Evolutionary conservation across 2,888 invertebrate species (phyloP), one percentile per base, ranked within the genome.

Genomic region (Cerceris ruficornis): DNA sequence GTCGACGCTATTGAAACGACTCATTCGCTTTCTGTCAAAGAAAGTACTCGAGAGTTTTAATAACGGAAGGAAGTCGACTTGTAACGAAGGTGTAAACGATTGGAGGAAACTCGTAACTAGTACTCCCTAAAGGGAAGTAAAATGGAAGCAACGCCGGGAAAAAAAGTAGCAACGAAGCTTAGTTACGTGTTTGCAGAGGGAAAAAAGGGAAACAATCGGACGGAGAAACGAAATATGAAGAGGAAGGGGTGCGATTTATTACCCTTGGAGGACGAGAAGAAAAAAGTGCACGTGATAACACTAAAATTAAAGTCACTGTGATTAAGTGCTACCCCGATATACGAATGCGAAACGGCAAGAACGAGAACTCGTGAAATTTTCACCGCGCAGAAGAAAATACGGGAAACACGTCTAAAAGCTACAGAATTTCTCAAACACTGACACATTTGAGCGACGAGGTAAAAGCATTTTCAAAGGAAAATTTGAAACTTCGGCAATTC

Each of bases 261-360:
- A 80, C 73, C 15, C 64, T 58, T 75, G 70, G 52, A 13, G 41
- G 43, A 28, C 15, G 46, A 14, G 42, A n/a, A 68, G 68, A 82
- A 81, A 75, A 84, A 73, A 72, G 70, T 71, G 61, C 80, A 75
- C 70, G 82, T 71, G 85, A 84, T 84, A 84, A 85, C 80, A 74
- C 66, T 50, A 78, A 65, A 80, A 84, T 84, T 84, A 85, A 75
- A 82, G 77, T 77, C 80, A 52, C 46, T 54, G 65, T 82, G 85
- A 85, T 84, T 85, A 84, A 85, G 67, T 66, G 64, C 57, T 50
- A 14, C 62, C 54, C 60, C 74, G 69, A 76, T 67, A 42, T 62
- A 64, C 50, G 72, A 69, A 67, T 60, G 59, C 50, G 49, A 61
- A 61, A 52, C 55, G 41, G 69, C n/a, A 58, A 15, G 54, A 71